These are phyloP conservation scores for Philaethria dido DNA, from an alignment of 2,888 invertebrate species.

Conservation along the genomic window DNA sequence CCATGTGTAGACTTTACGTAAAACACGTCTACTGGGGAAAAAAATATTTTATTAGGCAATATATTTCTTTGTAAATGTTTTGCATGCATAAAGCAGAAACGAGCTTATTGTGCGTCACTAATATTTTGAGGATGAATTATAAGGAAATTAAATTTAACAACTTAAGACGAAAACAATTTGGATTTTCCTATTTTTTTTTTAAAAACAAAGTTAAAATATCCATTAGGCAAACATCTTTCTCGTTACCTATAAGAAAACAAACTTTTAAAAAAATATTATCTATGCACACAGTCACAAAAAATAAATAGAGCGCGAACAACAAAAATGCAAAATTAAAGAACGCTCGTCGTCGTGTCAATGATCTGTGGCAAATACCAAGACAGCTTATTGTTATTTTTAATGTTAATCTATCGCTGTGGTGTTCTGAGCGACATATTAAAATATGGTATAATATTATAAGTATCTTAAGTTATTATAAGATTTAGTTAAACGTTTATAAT, in stretches of 20 bases:
- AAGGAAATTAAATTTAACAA: too few species aligned
- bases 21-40: neutral
- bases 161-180: neutral
- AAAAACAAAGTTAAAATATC: too few species aligned
- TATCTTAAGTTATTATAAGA: too few species aligned
- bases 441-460: too few species aligned
- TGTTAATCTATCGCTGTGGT: neutral
- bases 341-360: neutral
- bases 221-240: neutral
- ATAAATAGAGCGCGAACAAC: constrained; percentile 44
- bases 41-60: neutral
- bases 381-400: neutral
- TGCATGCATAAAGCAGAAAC: neutral
- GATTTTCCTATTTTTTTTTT: neutral
- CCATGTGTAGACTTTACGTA: neutral
- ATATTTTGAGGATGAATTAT: too few species aligned
- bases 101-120: too few species aligned
- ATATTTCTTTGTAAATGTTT: neutral
- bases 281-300: too few species aligned
- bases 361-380: constrained; percentile 3
- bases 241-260: neutral
- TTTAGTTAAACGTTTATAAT: too few species aligned
- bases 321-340: constrained; percentile 48
- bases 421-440: neutral
- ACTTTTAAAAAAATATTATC: too few species aligned